phyloP scores from a whole-genome alignment of 2,888 invertebrate species.

The Malthinus seriepunctatus region DNA sequence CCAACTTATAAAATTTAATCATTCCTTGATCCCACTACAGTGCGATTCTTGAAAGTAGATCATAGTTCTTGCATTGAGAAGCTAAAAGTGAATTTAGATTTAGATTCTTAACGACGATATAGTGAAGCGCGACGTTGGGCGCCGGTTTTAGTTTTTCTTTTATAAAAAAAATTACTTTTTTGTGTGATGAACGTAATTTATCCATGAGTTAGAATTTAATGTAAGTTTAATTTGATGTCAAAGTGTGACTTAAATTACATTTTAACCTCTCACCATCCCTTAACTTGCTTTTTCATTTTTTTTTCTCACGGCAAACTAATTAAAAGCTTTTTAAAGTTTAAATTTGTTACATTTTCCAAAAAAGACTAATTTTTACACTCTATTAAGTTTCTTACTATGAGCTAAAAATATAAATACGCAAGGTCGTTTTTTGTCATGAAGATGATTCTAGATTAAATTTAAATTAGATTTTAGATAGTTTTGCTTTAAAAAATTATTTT shows the following conservation, averaged over 20 bases:
- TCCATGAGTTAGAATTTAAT: slow-evolving; percentile 8
- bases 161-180: not conserved
- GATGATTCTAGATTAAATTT: not conserved
- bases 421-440: not conserved
- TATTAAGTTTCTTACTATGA: not conserved
- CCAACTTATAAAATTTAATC: slow-evolving; percentile 29
- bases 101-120: slow-evolving; percentile 30
- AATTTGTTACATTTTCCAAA: no score
- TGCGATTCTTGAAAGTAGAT: slow-evolving; percentile 31
- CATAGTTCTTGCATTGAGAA: slow-evolving; percentile 32
- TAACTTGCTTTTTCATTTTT: not conserved
- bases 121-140: slow-evolving; percentile 8
- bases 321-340: not conserved
- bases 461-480: not conserved
- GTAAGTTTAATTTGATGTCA: not conserved
- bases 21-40: slow-evolving; percentile 21
- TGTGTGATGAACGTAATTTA: slow-evolving; percentile 6
- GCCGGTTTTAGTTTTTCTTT: not conserved
- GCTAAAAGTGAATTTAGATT: slow-evolving; percentile 35
- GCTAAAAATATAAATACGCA: slow-evolving; percentile 6
- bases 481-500: not conserved
- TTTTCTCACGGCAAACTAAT: not conserved
- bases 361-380: no score
- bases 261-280: no score
- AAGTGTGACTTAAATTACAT: no score